phyloP scores from a whole-genome alignment of 2,797 vertebrate species.

The Threskiornis aethiopicus region DNA sequence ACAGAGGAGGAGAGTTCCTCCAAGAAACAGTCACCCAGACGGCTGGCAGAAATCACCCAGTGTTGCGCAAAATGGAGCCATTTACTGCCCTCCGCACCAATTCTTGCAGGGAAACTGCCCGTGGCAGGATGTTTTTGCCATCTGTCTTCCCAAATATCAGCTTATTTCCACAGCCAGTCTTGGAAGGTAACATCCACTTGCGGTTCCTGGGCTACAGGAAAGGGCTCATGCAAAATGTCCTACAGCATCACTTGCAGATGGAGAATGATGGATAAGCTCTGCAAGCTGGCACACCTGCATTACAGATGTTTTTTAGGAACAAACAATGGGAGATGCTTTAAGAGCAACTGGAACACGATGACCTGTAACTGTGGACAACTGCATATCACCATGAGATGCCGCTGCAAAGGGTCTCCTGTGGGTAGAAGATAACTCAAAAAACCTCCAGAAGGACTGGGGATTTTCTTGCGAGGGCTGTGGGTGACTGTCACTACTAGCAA shows the following conservation, averaged over 20 bases:
- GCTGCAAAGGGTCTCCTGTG: not conserved
- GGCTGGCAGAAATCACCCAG: not conserved
- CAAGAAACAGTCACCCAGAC: not conserved
- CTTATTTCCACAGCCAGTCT: not conserved
- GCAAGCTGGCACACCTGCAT: not conserved
- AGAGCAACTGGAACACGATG: not conserved
- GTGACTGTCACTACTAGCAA: not conserved
- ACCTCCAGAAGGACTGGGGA: not conserved
- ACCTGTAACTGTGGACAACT: not conserved
- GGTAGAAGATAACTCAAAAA: not conserved
- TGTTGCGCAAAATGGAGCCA: not conserved
- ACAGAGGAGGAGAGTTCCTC: not conserved
- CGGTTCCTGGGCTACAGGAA: not conserved
- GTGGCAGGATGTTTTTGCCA: fast-evolving
- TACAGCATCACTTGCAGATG: fast-evolving
- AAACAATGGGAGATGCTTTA: not conserved
- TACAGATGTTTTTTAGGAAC: not conserved
- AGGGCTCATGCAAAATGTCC: not conserved
- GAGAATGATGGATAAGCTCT: not conserved
- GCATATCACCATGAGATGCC: not conserved
- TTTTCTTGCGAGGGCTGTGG: not conserved
- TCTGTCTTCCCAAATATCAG: not conserved
- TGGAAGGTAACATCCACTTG: not conserved
- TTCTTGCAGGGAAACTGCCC: too few relatives aligned
- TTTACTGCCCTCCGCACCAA: not conserved